Conservation (phyloP, 2,797 vertebrate genomes). For the Schizopygopsis pylzovi region DNA sequence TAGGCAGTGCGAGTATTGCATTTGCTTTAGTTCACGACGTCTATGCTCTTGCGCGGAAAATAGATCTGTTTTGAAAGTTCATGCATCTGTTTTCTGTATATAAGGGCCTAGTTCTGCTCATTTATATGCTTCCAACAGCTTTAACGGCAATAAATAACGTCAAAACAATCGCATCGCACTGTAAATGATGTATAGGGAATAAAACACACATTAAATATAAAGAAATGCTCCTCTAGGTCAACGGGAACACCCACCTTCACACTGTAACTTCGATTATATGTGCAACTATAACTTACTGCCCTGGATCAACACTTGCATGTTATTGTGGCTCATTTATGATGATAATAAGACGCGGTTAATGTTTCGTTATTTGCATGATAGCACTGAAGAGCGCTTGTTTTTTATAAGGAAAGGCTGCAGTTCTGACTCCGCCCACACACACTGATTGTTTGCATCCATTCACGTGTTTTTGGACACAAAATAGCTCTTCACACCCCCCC, state of each 20-base stretch:
- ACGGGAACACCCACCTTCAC: conserved; percentile 35
- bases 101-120: background rate
- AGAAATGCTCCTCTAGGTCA: background rate
- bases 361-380: background rate
- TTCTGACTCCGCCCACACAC: conserved; percentile 20
- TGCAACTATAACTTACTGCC: background rate
- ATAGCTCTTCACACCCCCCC: background rate
- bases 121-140: background rate
- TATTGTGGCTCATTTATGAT: background rate
- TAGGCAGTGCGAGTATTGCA: background rate
- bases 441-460: conserved; percentile 36
- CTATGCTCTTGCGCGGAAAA: conserved; percentile 20
- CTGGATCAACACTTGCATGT: background rate
- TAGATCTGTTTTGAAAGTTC: conserved; percentile 40
- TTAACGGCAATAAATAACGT: background rate
- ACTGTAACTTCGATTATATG: conserved; percentile 7
- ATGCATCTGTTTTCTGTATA: conserved; percentile 26
- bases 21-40: background rate
- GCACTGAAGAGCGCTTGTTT: conserved; percentile 3
- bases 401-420: conserved; percentile 20
- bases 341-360: background rate
- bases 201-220: background rate
- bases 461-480: conserved; percentile 37
- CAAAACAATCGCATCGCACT: background rate
- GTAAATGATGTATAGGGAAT: background rate